Evolutionary conservation across 2,888 invertebrate genomes (phyloP).

Genomic region (Chrysotoxum bicinctum): DNA sequence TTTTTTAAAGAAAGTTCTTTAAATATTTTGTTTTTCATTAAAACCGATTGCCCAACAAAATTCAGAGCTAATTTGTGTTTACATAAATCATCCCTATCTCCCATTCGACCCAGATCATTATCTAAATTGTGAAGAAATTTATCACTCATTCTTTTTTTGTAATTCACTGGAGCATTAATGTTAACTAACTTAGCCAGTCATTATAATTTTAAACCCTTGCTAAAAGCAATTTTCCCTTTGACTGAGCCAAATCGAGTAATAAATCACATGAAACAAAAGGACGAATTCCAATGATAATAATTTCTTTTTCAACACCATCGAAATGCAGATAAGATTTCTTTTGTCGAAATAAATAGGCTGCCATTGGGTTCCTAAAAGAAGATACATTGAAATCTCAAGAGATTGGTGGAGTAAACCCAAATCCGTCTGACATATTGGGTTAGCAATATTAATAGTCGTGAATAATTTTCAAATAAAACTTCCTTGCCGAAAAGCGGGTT

Average conservation of each 20-base stretch:
- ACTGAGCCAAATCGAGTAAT: not conserved
- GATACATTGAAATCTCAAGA: not conserved
- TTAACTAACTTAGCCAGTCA: not conserved
- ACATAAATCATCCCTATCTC: too few species aligned
- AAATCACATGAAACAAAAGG: not conserved
- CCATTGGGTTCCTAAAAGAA: not conserved
- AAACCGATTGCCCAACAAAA: not conserved
- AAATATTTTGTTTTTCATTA: too few species aligned
- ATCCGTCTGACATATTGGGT: not conserved
- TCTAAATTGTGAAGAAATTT: not conserved
- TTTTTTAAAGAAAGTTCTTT: too few species aligned
- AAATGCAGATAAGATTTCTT: not conserved
- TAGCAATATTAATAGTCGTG: not conserved
- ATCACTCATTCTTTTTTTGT: not conserved
- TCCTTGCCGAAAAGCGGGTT: not conserved
- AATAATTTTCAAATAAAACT: constrained; percentile 17
- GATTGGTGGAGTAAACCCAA: not conserved
- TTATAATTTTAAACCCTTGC: not conserved
- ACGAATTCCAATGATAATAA: not conserved
- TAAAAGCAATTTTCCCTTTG: not conserved
- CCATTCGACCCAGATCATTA: too few species aligned
- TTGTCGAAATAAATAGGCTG: not conserved
- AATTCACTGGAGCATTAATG: not conserved
- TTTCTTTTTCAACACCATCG: not conserved
- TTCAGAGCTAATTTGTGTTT: not conserved